A percentile compares a stretch with the other conserved stretches of the same genome.
Conservation (phyloP, 1,140 invertebrate genomes). For the Streblospio benedicti region DNA sequence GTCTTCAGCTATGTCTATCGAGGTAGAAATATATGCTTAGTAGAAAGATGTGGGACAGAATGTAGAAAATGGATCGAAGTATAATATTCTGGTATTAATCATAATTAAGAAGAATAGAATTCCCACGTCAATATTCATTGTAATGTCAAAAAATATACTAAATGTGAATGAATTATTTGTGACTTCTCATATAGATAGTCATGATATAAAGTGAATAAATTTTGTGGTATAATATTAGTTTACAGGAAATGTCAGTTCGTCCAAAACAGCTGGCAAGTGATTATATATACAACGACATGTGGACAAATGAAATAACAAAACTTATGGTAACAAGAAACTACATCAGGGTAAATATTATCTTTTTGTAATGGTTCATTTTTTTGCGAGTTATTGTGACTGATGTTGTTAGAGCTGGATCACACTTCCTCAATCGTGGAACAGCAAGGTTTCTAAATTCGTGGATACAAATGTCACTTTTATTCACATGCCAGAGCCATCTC, state of each 20-base stretch:
- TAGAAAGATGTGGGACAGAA: too few relatives aligned
- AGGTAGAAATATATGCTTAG: too few relatives aligned
- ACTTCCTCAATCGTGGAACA: background rate
- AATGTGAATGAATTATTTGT: too few relatives aligned
- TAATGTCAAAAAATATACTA: too few relatives aligned
- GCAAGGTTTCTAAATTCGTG: constrained; percentile 48
- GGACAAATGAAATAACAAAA: constrained; percentile 64
- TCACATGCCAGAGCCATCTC: too few relatives aligned
- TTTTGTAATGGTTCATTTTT: background rate
- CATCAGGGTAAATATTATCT: constrained; percentile 58
- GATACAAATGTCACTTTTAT: background rate
- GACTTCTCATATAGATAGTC: background rate
- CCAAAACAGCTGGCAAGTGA: constrained; percentile 74
- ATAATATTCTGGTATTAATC: too few relatives aligned
- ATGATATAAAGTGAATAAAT: too few relatives aligned
- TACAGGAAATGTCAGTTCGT: constrained; percentile 82
- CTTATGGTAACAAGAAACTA: constrained; percentile 61
- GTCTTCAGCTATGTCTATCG: too few relatives aligned
- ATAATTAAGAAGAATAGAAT: too few relatives aligned
- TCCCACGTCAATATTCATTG: too few relatives aligned
- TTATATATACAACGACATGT: constrained; percentile 71
- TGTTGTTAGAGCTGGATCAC: constrained; percentile 1
- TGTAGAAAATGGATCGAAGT: too few relatives aligned
- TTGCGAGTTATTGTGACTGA: background rate
- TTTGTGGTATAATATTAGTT: constrained; percentile 47